Evolutionary conservation across 2,113 vertebrate species (phyloP).

Genomic region (Saguinus midas): DNA sequence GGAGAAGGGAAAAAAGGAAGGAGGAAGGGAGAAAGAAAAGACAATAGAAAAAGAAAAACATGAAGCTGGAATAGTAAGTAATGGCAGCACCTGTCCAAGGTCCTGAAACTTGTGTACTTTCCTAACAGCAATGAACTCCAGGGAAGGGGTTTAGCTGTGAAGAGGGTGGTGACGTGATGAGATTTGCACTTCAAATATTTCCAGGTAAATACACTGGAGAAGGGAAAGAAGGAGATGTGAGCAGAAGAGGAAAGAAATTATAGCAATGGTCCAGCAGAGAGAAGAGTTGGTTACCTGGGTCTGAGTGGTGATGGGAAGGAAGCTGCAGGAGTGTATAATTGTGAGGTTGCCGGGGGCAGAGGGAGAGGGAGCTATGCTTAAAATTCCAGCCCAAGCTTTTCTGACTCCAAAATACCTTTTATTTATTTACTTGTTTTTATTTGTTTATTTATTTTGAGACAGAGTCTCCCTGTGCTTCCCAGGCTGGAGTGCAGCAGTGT

Average conservation of each 20-base stretch:
- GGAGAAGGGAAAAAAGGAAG: too few species aligned
- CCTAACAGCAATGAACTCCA: not conserved
- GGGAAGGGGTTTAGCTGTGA: not conserved
- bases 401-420: not conserved
- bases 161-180: not conserved
- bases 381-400: not conserved
- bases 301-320: not conserved
- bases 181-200: not conserved
- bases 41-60: too few species aligned
- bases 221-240: too few species aligned
- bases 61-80: too few species aligned
- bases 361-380: not conserved
- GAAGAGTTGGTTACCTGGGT: too few species aligned
- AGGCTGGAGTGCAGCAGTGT: too few species aligned
- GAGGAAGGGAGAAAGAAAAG: too few species aligned
- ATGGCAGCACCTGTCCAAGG: not conserved
- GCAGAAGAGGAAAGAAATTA: too few species aligned
- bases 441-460: too few species aligned
- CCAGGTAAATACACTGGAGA: not conserved
- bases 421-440: too few species aligned
- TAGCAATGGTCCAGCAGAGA: not conserved
- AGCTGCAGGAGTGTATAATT: fast-evolving
- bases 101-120: not conserved
- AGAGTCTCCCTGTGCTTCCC: too few species aligned
- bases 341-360: not conserved